phyloP scores from a whole-genome alignment of 2,113 vertebrate species.

The Hassar affinis region DNA sequence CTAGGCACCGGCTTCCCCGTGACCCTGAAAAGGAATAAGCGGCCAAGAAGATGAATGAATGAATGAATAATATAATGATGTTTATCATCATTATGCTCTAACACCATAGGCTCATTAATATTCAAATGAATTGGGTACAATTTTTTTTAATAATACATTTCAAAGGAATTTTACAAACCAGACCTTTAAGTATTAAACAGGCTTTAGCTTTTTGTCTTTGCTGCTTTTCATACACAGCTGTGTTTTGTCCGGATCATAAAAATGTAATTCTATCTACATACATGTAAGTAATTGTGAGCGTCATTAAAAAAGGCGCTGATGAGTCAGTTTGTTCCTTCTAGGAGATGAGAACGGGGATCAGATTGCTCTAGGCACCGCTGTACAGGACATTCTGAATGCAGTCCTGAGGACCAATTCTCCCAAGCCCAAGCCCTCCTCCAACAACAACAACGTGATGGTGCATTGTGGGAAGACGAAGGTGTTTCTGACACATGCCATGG shows the following conservation, averaged over 20 bases:
- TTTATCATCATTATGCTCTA: background rate
- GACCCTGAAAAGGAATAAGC: no score
- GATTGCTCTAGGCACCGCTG: constrained; percentile 44
- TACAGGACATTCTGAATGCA: constrained; percentile 71
- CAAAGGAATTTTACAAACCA: background rate
- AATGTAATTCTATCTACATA: background rate
- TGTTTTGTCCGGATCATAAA: background rate
- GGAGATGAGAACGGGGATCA: constrained; percentile 45
- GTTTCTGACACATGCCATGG: constrained; percentile 83
- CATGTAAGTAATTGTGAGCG: background rate
- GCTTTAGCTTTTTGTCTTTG: background rate
- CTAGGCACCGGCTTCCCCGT: no score
- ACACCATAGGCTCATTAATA: background rate
- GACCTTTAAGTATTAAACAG: background rate
- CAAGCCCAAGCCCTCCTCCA: constrained; percentile 18
- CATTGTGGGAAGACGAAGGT: constrained; percentile 90
- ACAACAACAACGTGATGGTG: constrained; percentile 58
- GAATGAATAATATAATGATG: no score
- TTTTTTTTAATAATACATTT: background rate
- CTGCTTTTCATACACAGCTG: background rate
- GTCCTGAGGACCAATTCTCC: constrained; percentile 51
- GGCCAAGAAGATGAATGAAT: no score
- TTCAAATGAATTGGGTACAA: background rate
- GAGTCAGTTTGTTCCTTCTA: constrained; percentile 50
- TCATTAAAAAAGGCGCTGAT: background rate